Base-by-base conservation (phyloP, 2,113 vertebrate genomes). In the Amphiprion ocellaris region DNA sequence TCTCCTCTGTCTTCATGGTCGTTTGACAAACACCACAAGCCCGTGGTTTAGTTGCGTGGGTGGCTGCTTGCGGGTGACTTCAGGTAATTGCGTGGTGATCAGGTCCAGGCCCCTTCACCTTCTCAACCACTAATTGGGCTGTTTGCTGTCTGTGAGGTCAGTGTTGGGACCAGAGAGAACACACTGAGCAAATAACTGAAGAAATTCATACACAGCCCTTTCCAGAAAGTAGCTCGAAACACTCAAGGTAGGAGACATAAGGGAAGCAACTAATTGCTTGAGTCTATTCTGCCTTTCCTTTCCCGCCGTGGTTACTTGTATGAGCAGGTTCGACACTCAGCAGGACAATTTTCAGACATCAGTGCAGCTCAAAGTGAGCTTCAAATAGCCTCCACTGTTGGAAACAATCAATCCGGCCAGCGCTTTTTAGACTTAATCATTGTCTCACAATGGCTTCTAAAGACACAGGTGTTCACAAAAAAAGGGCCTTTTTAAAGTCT, bases 61-160 rank as follows among this genome's bases (percentile, higher is more conserved):
- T 11, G 74, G 81, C 54, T 67, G 67, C 79, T 77, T 0, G n/a
- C 19, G 33, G 83, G 77, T 80, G 74, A 84, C 84, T 82, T 19
- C 66, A 82, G 78, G 85, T 91, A 90, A 89, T 81, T 86, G 63
- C 68, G 83, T 26, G 66, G 83, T 72, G 82, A 81, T 85, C 70
- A 66, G 81, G 82, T 84, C 64, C 71, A n/a, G 58, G 55, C 86
- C 11, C 46, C 33, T 63, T 81, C 77, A 86, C 84, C 77, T 83
- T 72, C 79, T 79, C 60, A 56, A 82, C 69, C 79, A 52, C 86
- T 92, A 92, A 92, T 92, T 92, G 89, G 92, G 61, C 74, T 39
- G 77, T 86, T 91, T 87, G 33, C 76, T 53, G 66, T 82, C 69
- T 78, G 83, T 3, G 61, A 84, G 90, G 87, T 89, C 88, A 87